Percentiles rank a stretch among this genome's conserved stretches.
These are phyloP conservation scores for Lonchura striata DNA, from an alignment of 2,113 vertebrate species.

Conservation along the genomic window DNA sequence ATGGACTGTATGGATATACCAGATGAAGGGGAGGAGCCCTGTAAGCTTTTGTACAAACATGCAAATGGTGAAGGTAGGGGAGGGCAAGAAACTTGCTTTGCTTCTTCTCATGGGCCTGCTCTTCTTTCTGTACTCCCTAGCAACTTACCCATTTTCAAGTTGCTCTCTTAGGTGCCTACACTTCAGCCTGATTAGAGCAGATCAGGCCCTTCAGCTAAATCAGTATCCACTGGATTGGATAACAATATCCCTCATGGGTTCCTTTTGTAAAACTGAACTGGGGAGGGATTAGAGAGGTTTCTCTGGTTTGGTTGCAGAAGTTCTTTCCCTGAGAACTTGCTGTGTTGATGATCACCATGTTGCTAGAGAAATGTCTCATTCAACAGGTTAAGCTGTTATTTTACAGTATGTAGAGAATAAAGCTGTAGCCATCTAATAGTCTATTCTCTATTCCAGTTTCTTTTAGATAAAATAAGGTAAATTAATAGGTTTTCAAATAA, in stretches of 20 bases:
- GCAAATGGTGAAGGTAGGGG: not conserved
- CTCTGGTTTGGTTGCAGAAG: not conserved
- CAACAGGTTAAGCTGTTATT: not conserved
- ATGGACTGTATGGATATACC: not conserved
- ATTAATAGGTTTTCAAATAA: not conserved
- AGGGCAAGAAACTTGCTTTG: not conserved
- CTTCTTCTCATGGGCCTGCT: not conserved
- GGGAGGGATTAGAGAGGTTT: not conserved
- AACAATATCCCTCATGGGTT: not conserved
- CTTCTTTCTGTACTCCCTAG: not conserved
- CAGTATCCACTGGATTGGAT: not conserved
- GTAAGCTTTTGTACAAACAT: not conserved
- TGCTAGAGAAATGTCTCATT: not conserved
- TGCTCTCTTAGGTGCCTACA: not conserved
- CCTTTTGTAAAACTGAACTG: not conserved
- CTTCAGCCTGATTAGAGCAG: not conserved
- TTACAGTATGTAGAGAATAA: conserved; percentile 33
- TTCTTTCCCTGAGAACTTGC: not conserved
- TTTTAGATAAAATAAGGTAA: not conserved
- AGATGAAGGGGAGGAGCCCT: not conserved
- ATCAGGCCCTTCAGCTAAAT: not conserved
- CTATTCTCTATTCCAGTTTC: not conserved
- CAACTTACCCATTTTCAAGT: not conserved
- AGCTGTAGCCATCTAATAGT: not conserved
- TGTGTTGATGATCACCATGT: not conserved